A percentile compares a stretch with the other conserved stretches of the same genome.
Conservation (phyloP, 2,113 vertebrate genomes). For the Oncorhynchus nerka region DNA sequence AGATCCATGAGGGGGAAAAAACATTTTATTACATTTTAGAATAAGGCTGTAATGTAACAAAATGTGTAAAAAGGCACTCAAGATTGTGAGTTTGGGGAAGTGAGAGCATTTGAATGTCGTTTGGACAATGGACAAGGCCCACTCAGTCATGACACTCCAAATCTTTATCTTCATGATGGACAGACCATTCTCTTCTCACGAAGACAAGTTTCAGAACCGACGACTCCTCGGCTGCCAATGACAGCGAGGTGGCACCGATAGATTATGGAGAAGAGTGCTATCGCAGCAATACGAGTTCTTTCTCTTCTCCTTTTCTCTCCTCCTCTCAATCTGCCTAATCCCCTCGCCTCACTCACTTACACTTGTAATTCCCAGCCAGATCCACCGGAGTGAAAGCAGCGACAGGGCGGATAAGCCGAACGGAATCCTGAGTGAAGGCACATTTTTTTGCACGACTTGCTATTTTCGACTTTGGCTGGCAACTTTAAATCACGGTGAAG, state of each 20-base stretch:
- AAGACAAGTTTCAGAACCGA: not conserved
- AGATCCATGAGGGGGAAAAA: no score
- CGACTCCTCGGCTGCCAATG: not conserved
- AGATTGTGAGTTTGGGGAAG: not conserved
- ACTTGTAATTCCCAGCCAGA: constrained; percentile 73
- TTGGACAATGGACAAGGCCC: not conserved
- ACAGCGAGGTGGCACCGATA: constrained; percentile 1
- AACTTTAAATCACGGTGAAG: constrained; percentile 29
- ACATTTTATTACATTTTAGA: no score
- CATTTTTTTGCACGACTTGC: constrained; percentile 44
- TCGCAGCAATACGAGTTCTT: not conserved
- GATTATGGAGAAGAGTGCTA: not conserved
- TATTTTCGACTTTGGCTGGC: constrained; percentile 18
- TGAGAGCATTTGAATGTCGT: not conserved
- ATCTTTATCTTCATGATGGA: no score
- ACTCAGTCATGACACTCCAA: not conserved
- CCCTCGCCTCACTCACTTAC: constrained; percentile 67
- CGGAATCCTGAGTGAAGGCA: constrained; percentile 64
- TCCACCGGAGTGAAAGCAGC: constrained; percentile 66
- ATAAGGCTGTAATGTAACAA: no score
- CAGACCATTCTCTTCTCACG: not conserved
- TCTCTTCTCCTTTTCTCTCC: constrained; percentile 3
- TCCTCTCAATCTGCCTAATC: constrained; percentile 59
- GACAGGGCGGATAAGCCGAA: constrained; percentile 63
- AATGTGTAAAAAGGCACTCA: no score